Percentiles rank a stretch among this genome's conserved stretches.
phyloP scores from a whole-genome alignment of 1,140 invertebrate genomes.

The Drosophila repletoides region DNA sequence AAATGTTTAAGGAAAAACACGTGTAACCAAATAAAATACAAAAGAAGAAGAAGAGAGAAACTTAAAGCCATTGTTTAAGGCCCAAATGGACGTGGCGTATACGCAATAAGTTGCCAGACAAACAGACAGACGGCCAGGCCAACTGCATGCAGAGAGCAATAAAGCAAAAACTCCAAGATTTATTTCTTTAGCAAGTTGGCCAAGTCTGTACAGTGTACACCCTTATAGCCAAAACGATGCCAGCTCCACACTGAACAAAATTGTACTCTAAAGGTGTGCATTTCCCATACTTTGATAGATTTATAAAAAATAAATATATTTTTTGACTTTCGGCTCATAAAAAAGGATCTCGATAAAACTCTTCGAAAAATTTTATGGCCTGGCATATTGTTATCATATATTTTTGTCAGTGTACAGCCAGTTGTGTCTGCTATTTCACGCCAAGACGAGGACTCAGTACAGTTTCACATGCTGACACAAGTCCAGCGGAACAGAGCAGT shows the following conservation, averaged over 20 bases:
- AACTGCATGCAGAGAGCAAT: conserved; percentile 64
- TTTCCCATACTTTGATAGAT: no score
- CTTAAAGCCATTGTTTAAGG: conserved; percentile 34
- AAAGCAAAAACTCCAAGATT: conserved; percentile 77
- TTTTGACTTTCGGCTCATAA: no score
- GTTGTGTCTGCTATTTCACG: conserved; percentile 31
- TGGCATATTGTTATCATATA: no score
- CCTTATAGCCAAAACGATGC: conserved; percentile 24
- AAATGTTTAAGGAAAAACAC: conserved; percentile 62
- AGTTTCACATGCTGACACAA: conserved; percentile 28
- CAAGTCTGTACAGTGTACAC: conserved; percentile 39
- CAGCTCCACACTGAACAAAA: no score
- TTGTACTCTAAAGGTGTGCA: no score
- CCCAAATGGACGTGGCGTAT: conserved; percentile 39
- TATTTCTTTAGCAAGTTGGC: conserved; percentile 64
- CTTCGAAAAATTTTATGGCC: no score
- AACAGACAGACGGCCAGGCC: conserved; percentile 8
- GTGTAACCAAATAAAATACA: conserved; percentile 44
- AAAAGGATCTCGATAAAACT: no score
- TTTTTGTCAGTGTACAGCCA: not conserved
- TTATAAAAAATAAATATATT: no score
- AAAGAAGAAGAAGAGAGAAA: not conserved
- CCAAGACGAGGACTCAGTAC: conserved; percentile 6
- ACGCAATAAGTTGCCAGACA: conserved; percentile 47
- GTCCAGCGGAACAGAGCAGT: not conserved